Evolutionary conservation across 2,113 vertebrate species (phyloP).

Genomic region (Acinonyx jubatus): DNA sequence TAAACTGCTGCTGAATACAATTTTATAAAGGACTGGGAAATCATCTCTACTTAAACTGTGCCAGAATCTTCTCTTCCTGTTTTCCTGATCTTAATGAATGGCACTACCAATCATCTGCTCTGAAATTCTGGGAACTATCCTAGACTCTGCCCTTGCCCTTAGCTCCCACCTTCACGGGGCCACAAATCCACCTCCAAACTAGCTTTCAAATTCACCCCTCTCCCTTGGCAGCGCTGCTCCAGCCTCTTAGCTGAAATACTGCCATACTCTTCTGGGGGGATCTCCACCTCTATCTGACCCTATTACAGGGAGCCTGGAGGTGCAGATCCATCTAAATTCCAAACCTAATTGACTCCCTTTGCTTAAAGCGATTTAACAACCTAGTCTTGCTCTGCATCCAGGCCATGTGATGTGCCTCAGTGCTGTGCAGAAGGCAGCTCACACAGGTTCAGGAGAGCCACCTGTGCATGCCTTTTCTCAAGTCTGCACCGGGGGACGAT

Average conservation of each 20-base stretch:
- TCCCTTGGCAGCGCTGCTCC: neutral
- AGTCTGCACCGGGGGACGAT: neutral
- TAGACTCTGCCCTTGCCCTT: neutral
- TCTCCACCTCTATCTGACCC: neutral
- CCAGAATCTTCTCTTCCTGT: neutral
- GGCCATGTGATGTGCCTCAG: too few species aligned
- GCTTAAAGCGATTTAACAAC: neutral
- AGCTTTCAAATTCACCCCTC: neutral
- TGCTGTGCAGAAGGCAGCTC: too few species aligned
- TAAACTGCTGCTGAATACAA: neutral
- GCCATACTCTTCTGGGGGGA: neutral
- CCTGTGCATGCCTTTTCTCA: neutral
- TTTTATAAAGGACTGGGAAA: neutral
- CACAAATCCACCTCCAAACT: neutral
- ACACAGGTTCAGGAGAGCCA: neutral
- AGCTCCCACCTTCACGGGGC: neutral
- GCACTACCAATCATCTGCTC: neutral
- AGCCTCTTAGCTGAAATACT: neutral
- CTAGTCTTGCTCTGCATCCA: fast-evolving
- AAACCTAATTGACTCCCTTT: neutral
- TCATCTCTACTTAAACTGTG: neutral
- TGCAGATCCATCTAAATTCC: neutral
- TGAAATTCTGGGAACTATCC: neutral
- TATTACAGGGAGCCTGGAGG: neutral
- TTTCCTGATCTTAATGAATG: neutral